A percentile compares a stretch with the other conserved stretches of the same genome.
These are phyloP conservation scores for Iguana delicatissima DNA, from an alignment of 2,797 vertebrate species.

Conservation along the genomic window DNA sequence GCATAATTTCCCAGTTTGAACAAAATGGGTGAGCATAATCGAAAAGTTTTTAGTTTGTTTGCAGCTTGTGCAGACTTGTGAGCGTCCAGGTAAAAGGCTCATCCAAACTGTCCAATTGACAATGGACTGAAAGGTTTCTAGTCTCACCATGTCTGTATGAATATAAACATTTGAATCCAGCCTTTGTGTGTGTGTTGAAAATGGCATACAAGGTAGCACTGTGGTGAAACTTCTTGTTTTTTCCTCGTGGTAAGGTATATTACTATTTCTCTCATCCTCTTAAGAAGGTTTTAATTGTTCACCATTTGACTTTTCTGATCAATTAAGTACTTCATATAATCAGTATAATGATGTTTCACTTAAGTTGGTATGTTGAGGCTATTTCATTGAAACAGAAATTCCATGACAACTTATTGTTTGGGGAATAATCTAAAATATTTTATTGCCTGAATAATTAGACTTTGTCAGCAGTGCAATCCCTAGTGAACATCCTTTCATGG, in stretches of 20 bases:
- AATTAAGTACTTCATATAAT: neutral
- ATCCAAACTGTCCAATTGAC: neutral
- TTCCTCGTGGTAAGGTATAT: neutral
- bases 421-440: neutral
- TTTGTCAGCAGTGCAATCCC: neutral
- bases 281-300: neutral
- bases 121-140: neutral
- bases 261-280: neutral
- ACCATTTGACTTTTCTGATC: neutral
- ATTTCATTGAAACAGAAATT: neutral
- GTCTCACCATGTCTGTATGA: neutral
- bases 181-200: neutral
- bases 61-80: neutral
- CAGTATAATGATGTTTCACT: neutral
- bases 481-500: neutral
- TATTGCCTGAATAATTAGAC: neutral
- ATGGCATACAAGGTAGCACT: neutral
- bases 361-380: neutral
- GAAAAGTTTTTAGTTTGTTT: neutral
- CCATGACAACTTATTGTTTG: neutral
- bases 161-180: neutral
- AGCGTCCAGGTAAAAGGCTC: neutral
- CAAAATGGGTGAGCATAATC: neutral
- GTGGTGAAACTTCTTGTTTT: neutral
- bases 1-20: neutral